phyloP scores from a whole-genome alignment of 1,140 invertebrate species.

The Leptinotarsa lineolata region DNA sequence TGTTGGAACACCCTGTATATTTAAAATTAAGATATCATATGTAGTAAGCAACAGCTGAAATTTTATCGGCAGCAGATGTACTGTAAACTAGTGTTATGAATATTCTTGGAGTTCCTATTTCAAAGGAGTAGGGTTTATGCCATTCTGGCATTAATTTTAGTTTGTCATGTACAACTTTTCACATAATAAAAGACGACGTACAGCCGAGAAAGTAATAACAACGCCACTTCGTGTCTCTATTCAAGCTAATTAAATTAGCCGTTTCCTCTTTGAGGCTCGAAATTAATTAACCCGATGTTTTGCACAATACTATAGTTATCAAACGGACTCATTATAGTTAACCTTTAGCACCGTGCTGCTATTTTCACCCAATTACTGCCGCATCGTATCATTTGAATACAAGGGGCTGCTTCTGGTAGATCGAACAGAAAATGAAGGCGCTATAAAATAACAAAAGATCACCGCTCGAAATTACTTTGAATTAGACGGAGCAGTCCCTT shows the following conservation, averaged over 20 bases:
- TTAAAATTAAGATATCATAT: too few species aligned
- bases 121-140: too few species aligned
- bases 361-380: constrained; percentile 8
- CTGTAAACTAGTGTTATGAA: too few species aligned
- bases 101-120: too few species aligned
- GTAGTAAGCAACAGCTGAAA: too few species aligned
- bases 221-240: neutral
- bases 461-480: neutral
- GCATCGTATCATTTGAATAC: neutral
- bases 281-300: constrained; percentile 1
- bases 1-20: too few species aligned
- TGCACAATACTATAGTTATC: neutral
- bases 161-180: too few species aligned
- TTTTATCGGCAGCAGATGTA: too few species aligned
- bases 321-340: constrained; percentile 4
- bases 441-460: neutral
- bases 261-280: neutral
- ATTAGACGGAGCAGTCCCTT: neutral
- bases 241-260: neutral
- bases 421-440: neutral
- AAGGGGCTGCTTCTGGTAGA: neutral
- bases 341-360: neutral
- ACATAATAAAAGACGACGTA: too few species aligned
- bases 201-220: neutral
- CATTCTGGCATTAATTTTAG: too few species aligned